Base-by-base conservation (phyloP, 2,113 vertebrate genomes). In the Castor canadensis region DNA sequence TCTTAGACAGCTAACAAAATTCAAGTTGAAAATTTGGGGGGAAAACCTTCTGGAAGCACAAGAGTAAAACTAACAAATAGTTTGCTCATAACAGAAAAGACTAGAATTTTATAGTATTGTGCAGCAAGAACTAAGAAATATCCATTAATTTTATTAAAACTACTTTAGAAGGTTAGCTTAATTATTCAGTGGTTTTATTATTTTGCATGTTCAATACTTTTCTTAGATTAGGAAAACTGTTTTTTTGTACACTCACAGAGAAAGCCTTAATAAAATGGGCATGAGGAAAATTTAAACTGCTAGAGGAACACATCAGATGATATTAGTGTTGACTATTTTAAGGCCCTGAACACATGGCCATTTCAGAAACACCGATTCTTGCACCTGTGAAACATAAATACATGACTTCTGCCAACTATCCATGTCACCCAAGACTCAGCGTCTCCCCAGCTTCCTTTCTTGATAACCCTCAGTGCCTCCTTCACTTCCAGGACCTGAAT, bases 11-110 rank as follows among this genome's bases (percentile, higher is more conserved):
- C 56, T 86, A 85, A 73, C 84, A 82, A 91, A 91, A 67, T 62
- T 32, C 13, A 77, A 93, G 62, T 52, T 89, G 6, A 89, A 93
- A 97, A 93, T 85, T n/a, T n/a, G 38, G 71, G 58, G 88, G 24
- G 30, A 67, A n/a, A 71, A 49, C n/a, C 43, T 64, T 81, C 43
- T 35, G 1, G 47, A 82, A 87, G 71, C 28, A 64, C 64, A 69
- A 47, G 79, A 92, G 38, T 93, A 88, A 85, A 95, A 72, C 72
- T 24, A 38, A 73, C 71, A 76, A 72, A 71, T 0, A 86, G 24
- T 32, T 40, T 62, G 8, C 54, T 45, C 43, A 19, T 43, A 60
- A 83, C 9, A 69, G 52, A 88, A 10, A 73, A 84, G 62, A 67
- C 7, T 62, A 38, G 38, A 64, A 12, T 91, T 82, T 62, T 80